These are phyloP conservation scores for Littorina saxatilis DNA, from an alignment of 1,140 invertebrate genomes.

Conservation along the genomic window DNA sequence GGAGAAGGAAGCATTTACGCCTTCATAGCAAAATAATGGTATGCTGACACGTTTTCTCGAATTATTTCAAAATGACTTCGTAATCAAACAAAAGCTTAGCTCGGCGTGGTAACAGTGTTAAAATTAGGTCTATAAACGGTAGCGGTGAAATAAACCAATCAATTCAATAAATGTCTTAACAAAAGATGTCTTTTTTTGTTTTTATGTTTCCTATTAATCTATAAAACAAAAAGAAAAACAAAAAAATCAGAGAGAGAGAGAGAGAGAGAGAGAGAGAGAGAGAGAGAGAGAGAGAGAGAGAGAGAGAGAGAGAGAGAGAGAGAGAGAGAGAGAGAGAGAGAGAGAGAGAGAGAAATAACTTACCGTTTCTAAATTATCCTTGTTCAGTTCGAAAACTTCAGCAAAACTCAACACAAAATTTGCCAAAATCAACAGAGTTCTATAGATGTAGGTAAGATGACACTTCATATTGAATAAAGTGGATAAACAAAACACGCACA, in stretches of 20 bases:
- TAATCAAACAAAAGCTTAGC: too few relatives aligned
- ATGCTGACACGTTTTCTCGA: too few relatives aligned
- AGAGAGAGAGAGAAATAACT: background rate
- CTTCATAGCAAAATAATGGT: too few relatives aligned
- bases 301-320: background rate
- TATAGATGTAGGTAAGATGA: too few relatives aligned
- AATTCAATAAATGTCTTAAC: too few relatives aligned
- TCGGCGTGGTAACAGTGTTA: too few relatives aligned
- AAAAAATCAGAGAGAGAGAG: background rate
- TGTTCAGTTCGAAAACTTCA: constrained; percentile 11
- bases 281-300: background rate
- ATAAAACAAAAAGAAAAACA: background rate
- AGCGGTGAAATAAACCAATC: too few relatives aligned
- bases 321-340: too few relatives aligned
- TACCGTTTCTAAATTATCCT: constrained; percentile 20
- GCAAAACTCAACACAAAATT: background rate
- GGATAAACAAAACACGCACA: background rate
- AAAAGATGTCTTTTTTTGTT: background rate
- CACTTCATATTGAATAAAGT: background rate
- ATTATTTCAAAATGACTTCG: too few relatives aligned
- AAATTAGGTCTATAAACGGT: too few relatives aligned
- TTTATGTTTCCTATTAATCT: background rate
- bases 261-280: too few relatives aligned
- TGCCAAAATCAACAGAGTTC: background rate
- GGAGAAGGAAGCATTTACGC: too few relatives aligned